Evolutionary conservation across 2,797 vertebrate species (phyloP).

Genomic region (Basileuterus tristriatus): DNA sequence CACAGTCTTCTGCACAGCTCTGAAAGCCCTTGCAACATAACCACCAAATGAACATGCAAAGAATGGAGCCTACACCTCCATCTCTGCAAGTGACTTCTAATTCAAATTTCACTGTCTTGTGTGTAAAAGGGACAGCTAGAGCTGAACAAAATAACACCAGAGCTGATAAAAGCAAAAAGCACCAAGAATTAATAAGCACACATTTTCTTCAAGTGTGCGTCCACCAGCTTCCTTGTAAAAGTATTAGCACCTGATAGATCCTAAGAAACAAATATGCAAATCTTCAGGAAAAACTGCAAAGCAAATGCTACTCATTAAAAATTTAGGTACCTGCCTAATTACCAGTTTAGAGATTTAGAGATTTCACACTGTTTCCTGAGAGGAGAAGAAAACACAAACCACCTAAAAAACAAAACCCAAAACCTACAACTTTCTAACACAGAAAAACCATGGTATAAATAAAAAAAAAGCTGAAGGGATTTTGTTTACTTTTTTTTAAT

Average conservation of each 20-base stretch:
- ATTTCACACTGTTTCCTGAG: not conserved
- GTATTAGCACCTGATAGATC: not conserved
- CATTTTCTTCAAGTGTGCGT: not conserved
- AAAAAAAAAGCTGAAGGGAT: not conserved
- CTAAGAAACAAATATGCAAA: not conserved
- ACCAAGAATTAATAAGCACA: not conserved
- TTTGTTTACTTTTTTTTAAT: not conserved
- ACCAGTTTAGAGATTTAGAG: not conserved
- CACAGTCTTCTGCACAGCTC: not conserved
- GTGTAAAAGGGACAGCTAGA: not conserved
- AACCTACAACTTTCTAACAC: not conserved
- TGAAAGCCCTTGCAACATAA: not conserved
- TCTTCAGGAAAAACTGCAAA: not conserved
- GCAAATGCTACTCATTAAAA: not conserved
- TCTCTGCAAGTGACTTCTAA: not conserved
- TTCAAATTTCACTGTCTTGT: not conserved
- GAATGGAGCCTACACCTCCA: not conserved
- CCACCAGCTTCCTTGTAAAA: not conserved
- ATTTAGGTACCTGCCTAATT: not conserved
- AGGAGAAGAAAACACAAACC: not conserved
- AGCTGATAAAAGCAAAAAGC: not conserved
- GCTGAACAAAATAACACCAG: not conserved
- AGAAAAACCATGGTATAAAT: not conserved
- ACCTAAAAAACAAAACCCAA: not conserved
- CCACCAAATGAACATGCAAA: not conserved